Base-by-base conservation (phyloP, 2,113 vertebrate genomes). In the Pseudopipra pipra region DNA sequence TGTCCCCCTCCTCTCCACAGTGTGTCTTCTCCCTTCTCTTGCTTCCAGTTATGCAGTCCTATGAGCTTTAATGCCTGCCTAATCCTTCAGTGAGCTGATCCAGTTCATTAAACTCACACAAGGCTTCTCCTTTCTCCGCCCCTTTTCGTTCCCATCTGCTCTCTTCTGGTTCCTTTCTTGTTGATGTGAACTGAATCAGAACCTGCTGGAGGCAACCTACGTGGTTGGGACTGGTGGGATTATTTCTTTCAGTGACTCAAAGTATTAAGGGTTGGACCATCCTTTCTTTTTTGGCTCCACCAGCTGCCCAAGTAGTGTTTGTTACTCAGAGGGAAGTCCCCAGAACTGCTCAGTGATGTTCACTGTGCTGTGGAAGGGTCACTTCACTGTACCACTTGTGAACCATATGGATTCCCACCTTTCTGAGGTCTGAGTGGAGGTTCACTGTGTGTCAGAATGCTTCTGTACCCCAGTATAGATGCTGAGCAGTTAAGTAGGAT, bases 381-480 rank as follows among this genome's bases (percentile, higher is more conserved):
- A 31, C 54, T 80, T 76, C n/a, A 62, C 37, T 71, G 5, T 16
- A 10, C 25, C 39, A 0, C 25, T 31, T 5, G 4, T 47, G 37
- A 76, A 21, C 33, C 44, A 15, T 33, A 0, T 8, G 27, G 30
- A 14, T 87, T 30, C 13, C 35, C 35, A 20, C 27, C 35, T 51
- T 51, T 59, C 19, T 67, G 49, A 63, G 63, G 19, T 67, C 18
- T 28, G 73, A 59, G 30, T 37, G 13, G 52, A 72, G 19, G 23
- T 19, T 39, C 4, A 9, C 19, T 14, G 12, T 21, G 24, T 75
- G 47, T 27, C 55, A n/a, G 13, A 35, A 35, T 41, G 39, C 20
- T 51, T 20, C 22, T 62, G 2, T 33, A 22, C n/a, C 8, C 14
- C 22, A 11, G 27, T 3, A 1, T 1, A n/a, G 19, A 5, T 28